Conservation (phyloP, 37 sponge, comb jelly and placozoan species). For the Diacarnus erythraeanus region DNA sequence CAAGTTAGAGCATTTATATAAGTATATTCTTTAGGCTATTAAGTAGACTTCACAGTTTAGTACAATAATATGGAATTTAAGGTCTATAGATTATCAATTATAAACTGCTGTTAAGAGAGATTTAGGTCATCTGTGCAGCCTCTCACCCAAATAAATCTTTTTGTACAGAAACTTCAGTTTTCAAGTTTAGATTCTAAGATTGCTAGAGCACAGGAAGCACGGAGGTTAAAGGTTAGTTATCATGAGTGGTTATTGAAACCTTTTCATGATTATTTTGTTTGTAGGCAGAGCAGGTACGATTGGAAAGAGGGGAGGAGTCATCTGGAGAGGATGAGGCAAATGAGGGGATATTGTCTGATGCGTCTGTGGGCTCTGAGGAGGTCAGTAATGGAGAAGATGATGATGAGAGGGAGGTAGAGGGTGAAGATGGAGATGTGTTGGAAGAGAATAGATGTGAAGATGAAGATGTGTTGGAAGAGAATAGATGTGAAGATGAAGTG, state of each 20-base stretch:
- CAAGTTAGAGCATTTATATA: not conserved
- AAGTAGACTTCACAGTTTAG: not conserved
- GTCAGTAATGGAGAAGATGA: constrained; percentile 33
- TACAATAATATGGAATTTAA: too few relatives aligned
- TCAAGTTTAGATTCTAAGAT: constrained; percentile 71
- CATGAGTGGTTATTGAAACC: not conserved
- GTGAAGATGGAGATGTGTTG: not conserved
- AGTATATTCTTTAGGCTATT: not conserved
- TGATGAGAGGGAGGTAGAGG: not conserved
- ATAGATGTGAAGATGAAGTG: constrained; percentile 7
- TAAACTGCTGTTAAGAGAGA: too few relatives aligned
- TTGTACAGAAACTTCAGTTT: constrained; percentile 9
- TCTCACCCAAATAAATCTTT: not conserved
- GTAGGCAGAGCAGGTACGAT: constrained; percentile 13
- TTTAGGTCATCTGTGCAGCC: too few relatives aligned
- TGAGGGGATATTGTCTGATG: not conserved
- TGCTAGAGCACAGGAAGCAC: constrained; percentile 45
- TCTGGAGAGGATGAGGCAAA: constrained; percentile 13
- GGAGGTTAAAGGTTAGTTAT: constrained; percentile 43
- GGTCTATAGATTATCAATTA: too few relatives aligned
- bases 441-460: constrained; percentile 14
- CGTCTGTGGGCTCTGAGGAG: not conserved
- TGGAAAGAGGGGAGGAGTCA: constrained; percentile 5
- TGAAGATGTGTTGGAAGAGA: constrained; percentile 14
- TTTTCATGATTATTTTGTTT: not conserved